A percentile compares a stretch with the other conserved stretches of the same genome.
These are phyloP conservation scores for Drosophila parthenogenetica DNA, from an alignment of 2,888 invertebrate species.

Conservation along the genomic window DNA sequence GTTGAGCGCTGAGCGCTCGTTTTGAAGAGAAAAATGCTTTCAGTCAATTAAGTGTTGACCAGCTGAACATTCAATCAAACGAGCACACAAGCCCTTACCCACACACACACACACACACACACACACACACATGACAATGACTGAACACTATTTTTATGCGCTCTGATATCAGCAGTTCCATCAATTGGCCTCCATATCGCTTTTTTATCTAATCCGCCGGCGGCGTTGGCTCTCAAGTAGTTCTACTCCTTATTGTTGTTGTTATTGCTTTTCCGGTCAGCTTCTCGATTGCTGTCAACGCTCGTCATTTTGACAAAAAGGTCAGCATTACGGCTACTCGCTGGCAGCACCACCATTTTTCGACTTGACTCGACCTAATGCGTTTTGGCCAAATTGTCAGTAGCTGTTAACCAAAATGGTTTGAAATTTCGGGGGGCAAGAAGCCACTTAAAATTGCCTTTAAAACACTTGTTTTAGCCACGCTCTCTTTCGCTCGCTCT, in stretches of 20 bases:
- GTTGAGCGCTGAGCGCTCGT: conserved; percentile 12
- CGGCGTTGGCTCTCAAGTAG: conserved; percentile 29
- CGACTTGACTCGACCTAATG: conserved; percentile 21
- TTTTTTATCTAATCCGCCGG: conserved; percentile 40
- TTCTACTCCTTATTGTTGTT: conserved; percentile 1
- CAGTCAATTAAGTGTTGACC: conserved; percentile 48
- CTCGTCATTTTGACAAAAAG: conserved; percentile 28
- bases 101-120: conserved; percentile 19
- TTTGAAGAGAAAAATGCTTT: conserved; percentile 24
- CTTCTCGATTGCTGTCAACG: conserved; percentile 22
- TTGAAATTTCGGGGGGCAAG: conserved; percentile 16
- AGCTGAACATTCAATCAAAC: conserved; percentile 52
- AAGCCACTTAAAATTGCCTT: conserved; percentile 31
- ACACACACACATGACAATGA: conserved; percentile 23
- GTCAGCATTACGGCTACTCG: conserved; percentile 14
- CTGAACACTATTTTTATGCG: no score
- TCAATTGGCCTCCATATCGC: conserved; percentile 42
- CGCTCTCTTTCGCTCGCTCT: background rate
- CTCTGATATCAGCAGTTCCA: conserved; percentile 24
- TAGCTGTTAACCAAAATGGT: conserved; percentile 12
- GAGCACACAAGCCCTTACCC: conserved; percentile 33
- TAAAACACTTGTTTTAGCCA: conserved; percentile 48
- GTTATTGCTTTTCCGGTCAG: conserved; percentile 43
- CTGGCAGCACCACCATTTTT: conserved; percentile 12
- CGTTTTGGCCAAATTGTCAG: conserved; percentile 14